phyloP scores from a whole-genome alignment of 2,888 invertebrate species.

The Hyppa rectilinea region DNA sequence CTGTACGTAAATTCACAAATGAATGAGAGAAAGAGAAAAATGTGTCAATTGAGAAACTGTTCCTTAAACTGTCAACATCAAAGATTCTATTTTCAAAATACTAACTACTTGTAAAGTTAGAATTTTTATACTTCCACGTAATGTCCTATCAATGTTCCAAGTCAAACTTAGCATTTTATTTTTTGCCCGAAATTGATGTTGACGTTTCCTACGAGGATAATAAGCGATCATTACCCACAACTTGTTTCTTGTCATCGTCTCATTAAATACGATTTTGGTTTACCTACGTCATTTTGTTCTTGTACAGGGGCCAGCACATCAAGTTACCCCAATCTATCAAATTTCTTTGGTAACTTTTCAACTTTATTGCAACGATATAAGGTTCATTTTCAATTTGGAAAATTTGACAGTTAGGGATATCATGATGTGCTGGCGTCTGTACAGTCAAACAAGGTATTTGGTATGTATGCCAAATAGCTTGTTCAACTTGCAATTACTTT shows the following conservation, averaged over 20 bases:
- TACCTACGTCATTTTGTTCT: constrained; percentile 14
- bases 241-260: constrained; percentile 22
- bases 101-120: neutral
- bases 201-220: constrained; percentile 27
- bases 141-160: neutral
- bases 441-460: no score
- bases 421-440: no score
- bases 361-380: no score
- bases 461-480: no score
- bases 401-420: no score
- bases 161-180: constrained; percentile 6
- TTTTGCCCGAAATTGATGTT: constrained; percentile 11
- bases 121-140: neutral
- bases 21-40: no score
- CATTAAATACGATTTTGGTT: constrained; percentile 21
- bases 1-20: neutral
- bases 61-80: neutral
- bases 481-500: no score
- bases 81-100: neutral
- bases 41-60: no score
- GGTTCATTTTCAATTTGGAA: no score
- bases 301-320: no score
- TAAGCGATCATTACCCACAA: constrained; percentile 28
- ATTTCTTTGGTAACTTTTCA: no score
- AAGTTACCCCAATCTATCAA: no score